A percentile compares a stretch with the other conserved stretches of the same genome.
These are phyloP conservation scores for Australoheros scitulus DNA, from an alignment of 2,113 vertebrate genomes.

Conservation along the genomic window DNA sequence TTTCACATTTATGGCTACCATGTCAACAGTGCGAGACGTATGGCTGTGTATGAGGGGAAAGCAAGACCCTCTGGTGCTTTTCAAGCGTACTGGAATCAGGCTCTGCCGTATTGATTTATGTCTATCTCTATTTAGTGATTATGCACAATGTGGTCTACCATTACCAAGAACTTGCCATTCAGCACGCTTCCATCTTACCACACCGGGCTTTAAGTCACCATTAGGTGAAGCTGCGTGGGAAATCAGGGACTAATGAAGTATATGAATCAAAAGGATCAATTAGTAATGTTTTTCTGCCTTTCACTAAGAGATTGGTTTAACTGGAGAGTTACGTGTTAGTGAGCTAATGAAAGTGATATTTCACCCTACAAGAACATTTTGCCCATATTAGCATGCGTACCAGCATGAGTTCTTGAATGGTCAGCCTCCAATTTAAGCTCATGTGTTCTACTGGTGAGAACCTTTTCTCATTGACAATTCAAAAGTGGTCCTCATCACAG, in stretches of 20 bases:
- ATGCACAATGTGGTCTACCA: neutral
- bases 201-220: neutral
- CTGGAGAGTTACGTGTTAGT: constrained; percentile 61
- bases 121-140: neutral
- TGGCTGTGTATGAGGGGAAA: neutral
- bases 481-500: neutral
- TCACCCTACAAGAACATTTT: constrained; percentile 56
- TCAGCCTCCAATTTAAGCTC: neutral
- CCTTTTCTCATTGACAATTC: neutral
- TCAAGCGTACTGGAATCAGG: neutral
- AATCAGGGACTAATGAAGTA: constrained; percentile 38
- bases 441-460: neutral
- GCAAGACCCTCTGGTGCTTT: neutral
- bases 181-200: neutral
- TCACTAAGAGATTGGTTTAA: constrained; percentile 26
- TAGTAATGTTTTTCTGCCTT: constrained; percentile 2
- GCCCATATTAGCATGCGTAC: constrained; percentile 7
- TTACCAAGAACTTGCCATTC: neutral
- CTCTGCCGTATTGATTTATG: neutral
- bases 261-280: constrained; percentile 34
- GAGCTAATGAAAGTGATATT: constrained; percentile 53
- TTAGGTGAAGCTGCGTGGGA: constrained; percentile 8
- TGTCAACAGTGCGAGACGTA: neutral
- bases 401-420: neutral
- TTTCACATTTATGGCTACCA: neutral